Base-by-base conservation (phyloP, 2,888 invertebrate species). In the Horisme vitalbata region DNA sequence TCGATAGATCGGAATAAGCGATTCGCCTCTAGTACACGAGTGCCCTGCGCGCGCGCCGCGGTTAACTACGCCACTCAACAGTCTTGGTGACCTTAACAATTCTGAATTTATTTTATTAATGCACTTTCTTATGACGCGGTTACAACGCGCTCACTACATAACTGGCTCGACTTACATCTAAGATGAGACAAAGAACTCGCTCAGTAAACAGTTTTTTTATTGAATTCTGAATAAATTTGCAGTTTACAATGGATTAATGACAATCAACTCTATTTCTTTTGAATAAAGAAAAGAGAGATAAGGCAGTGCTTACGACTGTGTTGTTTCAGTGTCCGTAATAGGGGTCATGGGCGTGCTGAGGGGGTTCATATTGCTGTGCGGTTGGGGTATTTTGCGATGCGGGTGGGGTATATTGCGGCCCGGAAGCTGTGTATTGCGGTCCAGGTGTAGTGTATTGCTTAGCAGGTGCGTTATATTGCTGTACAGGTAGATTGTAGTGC, bases 21-120 rank as follows among this genome's bases (percentile, higher is more conserved):
- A 75, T 75, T 75, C 80, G 79, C 85, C 79, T 87, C 88, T 88
- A 84, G 79, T 83, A 86, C 86, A 83, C 87, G 88, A 83, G 88
- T 82, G 86, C 56, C 66, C 59, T 78, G 83, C 75, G 79, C 86
- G 86, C 83, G 85, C 81, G 82, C 83, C 67, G 75, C 75, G 75
- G 55, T 68, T 75, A 70, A 87, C 87, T 87, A 84, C 80, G 68
- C 69, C 68, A 65, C 72, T 71, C 75, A 69, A 71, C 71, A 71
- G 66, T 69, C 70, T 74, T 66, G 63, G 68, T 81, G 88, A 87
- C 88, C 88, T 88, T 88, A 83, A 78, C 83, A 83, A 87, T 87
- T 86, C 87, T 81, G 66, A 75, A 81, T 83, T 83, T 83, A 81
- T 85, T 84, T 80, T 84, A 87, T 83, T 83, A 84, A 82, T 85